Conservation (phyloP, 1,140 invertebrate species). For the Pantala flavescens region DNA sequence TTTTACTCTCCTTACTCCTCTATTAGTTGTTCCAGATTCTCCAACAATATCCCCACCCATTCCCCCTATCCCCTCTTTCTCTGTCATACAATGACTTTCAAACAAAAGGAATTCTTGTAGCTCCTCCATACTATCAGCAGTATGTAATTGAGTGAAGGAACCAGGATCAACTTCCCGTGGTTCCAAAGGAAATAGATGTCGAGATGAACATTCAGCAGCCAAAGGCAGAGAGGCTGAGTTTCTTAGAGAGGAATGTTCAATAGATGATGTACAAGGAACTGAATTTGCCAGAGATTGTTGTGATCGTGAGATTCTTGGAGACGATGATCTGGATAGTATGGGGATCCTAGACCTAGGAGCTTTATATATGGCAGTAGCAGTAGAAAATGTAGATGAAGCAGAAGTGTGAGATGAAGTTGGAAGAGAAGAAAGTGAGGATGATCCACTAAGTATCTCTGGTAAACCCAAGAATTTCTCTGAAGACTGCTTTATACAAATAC, state of each 20-base stretch:
- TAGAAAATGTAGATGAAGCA: not conserved
- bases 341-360: not conserved
- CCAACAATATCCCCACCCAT: not conserved
- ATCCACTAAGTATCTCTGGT: not conserved
- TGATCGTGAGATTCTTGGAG: not conserved
- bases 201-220: not conserved
- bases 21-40: not conserved
- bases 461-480: not conserved
- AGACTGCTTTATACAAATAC: not conserved
- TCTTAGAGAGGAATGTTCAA: not conserved
- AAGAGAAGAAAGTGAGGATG: not conserved
- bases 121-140: slow-evolving; percentile 50
- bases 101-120: slow-evolving; percentile 52
- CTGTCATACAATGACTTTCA: slow-evolving; percentile 49
- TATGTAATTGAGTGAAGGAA: slow-evolving; percentile 45
- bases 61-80: slow-evolving; percentile 34
- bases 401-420: not conserved
- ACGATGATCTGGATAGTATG: not conserved
- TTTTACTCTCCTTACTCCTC: slow-evolving; percentile 7
- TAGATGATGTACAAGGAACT: not conserved
- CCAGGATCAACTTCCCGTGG: slow-evolving; percentile 48
- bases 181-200: slow-evolving; percentile 40
- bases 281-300: not conserved
- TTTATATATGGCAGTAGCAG: not conserved
- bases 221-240: not conserved